Evolutionary conservation across 1,140 invertebrate genomes (phyloP).

Genomic region (Zaprionus vittiger): DNA sequence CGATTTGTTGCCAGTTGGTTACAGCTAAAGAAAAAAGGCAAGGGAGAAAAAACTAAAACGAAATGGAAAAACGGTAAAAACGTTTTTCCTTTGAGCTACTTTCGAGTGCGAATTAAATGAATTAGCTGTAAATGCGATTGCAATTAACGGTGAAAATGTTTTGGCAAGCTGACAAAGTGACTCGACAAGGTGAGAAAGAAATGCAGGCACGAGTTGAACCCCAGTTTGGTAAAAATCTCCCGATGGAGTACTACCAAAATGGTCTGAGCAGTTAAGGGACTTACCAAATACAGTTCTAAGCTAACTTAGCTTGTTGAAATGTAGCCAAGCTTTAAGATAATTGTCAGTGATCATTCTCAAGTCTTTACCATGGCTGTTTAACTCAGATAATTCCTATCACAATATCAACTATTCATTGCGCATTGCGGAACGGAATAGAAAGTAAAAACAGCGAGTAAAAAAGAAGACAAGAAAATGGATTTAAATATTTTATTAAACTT

Average conservation of each 20-base stretch:
- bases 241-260: background rate
- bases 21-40: conserved; percentile 10
- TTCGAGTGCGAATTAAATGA: conserved; percentile 75
- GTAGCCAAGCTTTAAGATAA: background rate
- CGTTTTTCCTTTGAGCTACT: conserved; percentile 50
- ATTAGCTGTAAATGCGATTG: conserved; percentile 67
- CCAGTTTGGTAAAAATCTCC: background rate
- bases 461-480: conserved; percentile 22
- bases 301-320: background rate
- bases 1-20: conserved; percentile 69
- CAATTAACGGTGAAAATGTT: conserved; percentile 61
- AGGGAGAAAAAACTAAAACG: background rate
- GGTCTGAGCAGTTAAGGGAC: too few species aligned
- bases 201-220: background rate
- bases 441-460: conserved; percentile 6
- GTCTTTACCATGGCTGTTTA: too few species aligned
- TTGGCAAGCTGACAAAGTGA: conserved; percentile 26
- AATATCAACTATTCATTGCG: background rate
- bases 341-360: background rate
- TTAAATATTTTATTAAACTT: conserved; percentile 61
- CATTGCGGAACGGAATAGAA: background rate
- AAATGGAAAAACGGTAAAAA: conserved; percentile 17
- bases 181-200: conserved; percentile 3
- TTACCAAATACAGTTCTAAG: too few species aligned
- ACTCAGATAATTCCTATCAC: background rate